phyloP scores from a whole-genome alignment of 2,797 vertebrate species.

The Sebastes matsubarae region DNA sequence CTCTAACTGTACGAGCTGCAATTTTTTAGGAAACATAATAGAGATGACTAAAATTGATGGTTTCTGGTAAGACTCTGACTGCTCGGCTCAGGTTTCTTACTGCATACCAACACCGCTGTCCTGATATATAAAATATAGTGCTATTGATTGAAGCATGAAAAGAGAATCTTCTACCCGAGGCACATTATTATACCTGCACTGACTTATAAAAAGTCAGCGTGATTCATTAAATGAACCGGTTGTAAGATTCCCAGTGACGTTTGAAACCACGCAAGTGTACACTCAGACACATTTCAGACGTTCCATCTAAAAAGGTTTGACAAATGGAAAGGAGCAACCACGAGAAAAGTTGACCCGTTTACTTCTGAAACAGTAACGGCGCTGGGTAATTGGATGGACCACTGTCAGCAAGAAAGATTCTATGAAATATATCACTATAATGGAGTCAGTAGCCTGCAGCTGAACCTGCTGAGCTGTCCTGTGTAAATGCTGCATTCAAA shows the following conservation, averaged over 20 bases:
- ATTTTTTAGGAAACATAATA: neutral
- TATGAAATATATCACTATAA: constrained; percentile 29
- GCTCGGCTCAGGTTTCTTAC: neutral
- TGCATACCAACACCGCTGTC: neutral
- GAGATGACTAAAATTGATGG: neutral
- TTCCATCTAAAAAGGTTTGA: constrained; percentile 1
- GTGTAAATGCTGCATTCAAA: constrained; percentile 7
- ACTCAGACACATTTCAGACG: neutral
- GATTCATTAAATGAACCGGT: neutral
- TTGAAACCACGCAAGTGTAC: neutral
- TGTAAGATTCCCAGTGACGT: neutral
- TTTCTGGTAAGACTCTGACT: neutral
- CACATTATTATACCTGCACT: neutral
- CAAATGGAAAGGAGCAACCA: neutral
- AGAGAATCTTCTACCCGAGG: neutral
- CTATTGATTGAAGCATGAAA: constrained; percentile 5
- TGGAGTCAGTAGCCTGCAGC: constrained; percentile 21
- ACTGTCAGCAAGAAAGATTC: constrained; percentile 11
- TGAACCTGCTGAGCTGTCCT: constrained; percentile 34
- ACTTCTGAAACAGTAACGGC: neutral
- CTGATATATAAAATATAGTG: neutral
- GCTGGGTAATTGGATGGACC: constrained; percentile 32
- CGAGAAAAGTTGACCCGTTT: constrained; percentile 14
- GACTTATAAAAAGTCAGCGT: neutral
- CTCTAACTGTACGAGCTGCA: neutral